These are phyloP conservation scores for Atherinomorus stipes DNA, from an alignment of 2,113 vertebrate genomes.

Conservation along the genomic window DNA sequence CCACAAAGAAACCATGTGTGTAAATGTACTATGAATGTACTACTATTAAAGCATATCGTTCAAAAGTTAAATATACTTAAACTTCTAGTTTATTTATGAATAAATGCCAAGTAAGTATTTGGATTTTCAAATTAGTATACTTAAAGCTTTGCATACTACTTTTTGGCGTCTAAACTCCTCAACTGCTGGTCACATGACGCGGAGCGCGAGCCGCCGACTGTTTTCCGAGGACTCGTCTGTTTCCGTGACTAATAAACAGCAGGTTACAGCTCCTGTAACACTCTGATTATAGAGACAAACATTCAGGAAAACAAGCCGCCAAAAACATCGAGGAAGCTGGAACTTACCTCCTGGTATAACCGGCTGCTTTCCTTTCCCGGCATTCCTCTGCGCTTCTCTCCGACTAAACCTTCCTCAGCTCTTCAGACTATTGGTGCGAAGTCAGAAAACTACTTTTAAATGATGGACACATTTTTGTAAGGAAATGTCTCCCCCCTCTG, in stretches of 20 bases:
- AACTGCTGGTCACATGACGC: constrained; percentile 55
- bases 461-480: constrained; percentile 20
- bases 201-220: too few species aligned
- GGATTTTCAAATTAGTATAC: too few species aligned
- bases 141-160: too few species aligned
- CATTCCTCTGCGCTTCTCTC: constrained; percentile 76
- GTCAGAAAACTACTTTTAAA: not conserved
- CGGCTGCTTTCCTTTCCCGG: constrained; percentile 79
- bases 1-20: too few species aligned
- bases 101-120: too few species aligned
- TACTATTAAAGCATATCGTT: too few species aligned
- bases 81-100: too few species aligned
- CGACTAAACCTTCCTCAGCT: not conserved
- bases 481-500: too few species aligned
- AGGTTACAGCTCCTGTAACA: too few species aligned
- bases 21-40: too few species aligned
- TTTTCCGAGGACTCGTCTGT: not conserved
- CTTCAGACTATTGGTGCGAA: not conserved
- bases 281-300: not conserved
- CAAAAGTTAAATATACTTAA: too few species aligned
- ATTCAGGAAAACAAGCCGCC: not conserved
- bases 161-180: not conserved
- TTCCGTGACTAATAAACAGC: not conserved
- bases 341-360: constrained; percentile 89
- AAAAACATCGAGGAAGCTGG: not conserved